Base-by-base conservation (phyloP, 2,113 vertebrate genomes). In the Seriola aureovittata region DNA sequence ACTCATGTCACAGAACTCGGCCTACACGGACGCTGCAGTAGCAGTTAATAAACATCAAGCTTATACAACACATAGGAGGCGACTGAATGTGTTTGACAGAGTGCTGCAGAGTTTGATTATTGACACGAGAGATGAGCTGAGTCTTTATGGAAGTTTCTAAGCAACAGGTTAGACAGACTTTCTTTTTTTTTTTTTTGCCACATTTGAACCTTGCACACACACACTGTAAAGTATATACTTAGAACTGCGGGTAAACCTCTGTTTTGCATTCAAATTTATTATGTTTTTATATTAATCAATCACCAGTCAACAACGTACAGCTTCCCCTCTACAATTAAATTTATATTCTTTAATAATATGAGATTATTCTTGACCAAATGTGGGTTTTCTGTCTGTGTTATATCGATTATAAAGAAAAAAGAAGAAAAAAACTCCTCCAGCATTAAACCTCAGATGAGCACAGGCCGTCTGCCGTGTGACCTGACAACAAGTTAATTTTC, bases 81-180 rank as follows among this genome's bases (percentile, higher is more conserved):
- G 55, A 55, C 23, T 64, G 17, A 6, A 50, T 17, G 16, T 7
- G 23, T 14, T 2, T 12, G 13, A 8, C 32, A 36, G 40, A 44
- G 6, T 1, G 3, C n/a, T 10, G n/a, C 38, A 74, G 46, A 70
- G 1, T 44, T 55, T 8, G n/a, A 58, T 25, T 29, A 14, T 13
- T 25, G 40, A 13, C 21, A 16, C 50, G 16, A 46, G 59, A 82
- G 75, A 82, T 63, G 62, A 75, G 66, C 55, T 25, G 12, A 7
- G 32, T 36, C 67, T 71, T 70, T 62, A 58, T 68, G 62, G 77
- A 86, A 60, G 78, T 71, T 84, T 70, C 75, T 67, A 67, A 83
- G 69, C 80, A 86, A 71, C 82, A 85, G 62, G 81, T 75, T 29
- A 29, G 88, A 68, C 32, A n/a, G 38, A 32, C 59, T 81, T 42